Base-by-base conservation (phyloP, 1,140 invertebrate species). In the Marisa cornuarietis region DNA sequence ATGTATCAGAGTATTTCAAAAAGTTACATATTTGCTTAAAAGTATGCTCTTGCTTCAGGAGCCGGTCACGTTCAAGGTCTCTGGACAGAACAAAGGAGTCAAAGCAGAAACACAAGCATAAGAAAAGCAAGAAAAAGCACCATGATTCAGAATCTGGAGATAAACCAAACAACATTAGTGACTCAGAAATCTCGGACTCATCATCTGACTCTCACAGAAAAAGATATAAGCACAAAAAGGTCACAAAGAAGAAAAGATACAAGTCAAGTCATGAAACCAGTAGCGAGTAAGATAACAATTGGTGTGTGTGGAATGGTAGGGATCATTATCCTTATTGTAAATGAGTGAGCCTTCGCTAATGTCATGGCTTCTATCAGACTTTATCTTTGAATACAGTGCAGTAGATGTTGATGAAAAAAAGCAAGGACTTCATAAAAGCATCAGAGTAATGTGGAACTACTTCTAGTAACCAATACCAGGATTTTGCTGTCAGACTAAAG, bases 1-100 rank as follows among this genome's bases (percentile, higher is more conserved):
- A 68, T 68, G 18, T 31, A n/a, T 31, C 22, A 24, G 22, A 76
- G 49, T 11, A 63, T 66, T 42, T 31, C 31, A 49, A 66, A 76
- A 9, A 63, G 58, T 75, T 24, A 42, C 18, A 65, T 49, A 49
- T 66, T 26, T 63, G 65, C 20, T 66, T 49, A 66, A 63, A 68
- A 11, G 11, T 13, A 13, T 14, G 14, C 22, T 18, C 22, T 31
- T 31, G 9, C 9, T n/a, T 68, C 22, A 68, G 65, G 65, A n/a
- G 26, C 9, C 65, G 22, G 22, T 42, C 61, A 24, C 66, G 63
- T 9, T 71, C 61, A 62, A 72, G 69, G 20, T 77, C 75, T 51
- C 75, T 68, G n/a, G 71, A 66, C 24, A 63, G 54, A 24, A 76
- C 65, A 58, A 81, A 81, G 65, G 72, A 72, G 61, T 52, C 14